Evolutionary conservation across 2,888 invertebrate species (phyloP), one percentile per base, ranked within the genome.

Genomic region (Pandemis cinnamomeana): DNA sequence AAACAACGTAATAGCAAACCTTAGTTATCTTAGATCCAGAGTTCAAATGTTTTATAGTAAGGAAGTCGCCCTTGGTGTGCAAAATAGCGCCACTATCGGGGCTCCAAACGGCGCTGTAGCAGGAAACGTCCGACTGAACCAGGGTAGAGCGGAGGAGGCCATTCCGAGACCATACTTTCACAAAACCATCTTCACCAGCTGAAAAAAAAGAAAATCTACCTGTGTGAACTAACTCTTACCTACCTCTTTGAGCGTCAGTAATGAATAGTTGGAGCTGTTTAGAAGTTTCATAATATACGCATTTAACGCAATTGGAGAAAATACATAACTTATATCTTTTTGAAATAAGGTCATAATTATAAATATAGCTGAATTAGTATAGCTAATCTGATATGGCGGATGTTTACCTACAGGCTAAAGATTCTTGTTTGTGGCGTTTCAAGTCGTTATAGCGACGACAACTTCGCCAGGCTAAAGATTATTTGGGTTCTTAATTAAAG

Each of bases 81-180:
- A 96, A 94, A 75, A 97, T 96, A 7, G 96, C 94, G 51, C 95
- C 95, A 79, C 96, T 96, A 80, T 96, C 96, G 0, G 97, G 96
- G 68, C 96, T 96, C 97, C 99, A 99, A 58, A 96, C 96, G 4
- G 98, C 97, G 71, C 96, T 96, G 82, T 98, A 97, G 73, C 99
- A 96, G 0, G 99, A 96, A 70, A 95, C 95, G 82, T 97, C 97
- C 72, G 97, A 97, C 78, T 96, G 96, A 79, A 98, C 97, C 62
- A 98, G 96, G 1, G 99, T 96, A 0, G 99, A 98, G 2, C 99
- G 95, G 13, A 99, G 94, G 95, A 98, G 97, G 13, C 99, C 99
- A 83, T 97, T 98, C 63, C 99, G 95, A 0, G 99, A 99, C 99
- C 99, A 99, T 75, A 99, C 97, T 93, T 99, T 99, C 2, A 99